Conservation (phyloP, 2,888 invertebrate species). For the Drosophila barbarae region DNA sequence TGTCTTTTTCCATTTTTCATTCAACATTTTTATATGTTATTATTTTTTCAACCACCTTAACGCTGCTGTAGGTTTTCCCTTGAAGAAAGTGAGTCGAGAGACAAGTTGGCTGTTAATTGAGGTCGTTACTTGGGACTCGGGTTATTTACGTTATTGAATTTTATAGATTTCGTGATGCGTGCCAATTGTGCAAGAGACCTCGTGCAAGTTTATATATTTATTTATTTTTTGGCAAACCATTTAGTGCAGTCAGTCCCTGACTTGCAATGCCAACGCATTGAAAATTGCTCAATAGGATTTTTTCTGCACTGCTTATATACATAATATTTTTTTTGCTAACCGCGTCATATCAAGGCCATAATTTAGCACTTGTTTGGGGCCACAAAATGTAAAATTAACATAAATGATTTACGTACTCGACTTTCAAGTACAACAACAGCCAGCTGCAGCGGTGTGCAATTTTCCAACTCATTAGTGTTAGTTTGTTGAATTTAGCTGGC, state of each 20-base stretch:
- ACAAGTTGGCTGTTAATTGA: conserved; percentile 50
- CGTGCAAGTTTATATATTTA: conserved; percentile 12
- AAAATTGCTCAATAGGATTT: conserved; percentile 47
- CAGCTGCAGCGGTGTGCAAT: conserved; percentile 46
- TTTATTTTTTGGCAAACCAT: conserved; percentile 52
- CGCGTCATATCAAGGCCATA: conserved; percentile 51
- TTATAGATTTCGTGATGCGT: conserved; percentile 52
- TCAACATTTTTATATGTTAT: conserved; percentile 21
- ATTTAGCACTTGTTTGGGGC: conserved; percentile 55
- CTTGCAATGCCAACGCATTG: conserved; percentile 57
- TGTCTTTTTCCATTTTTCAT: conserved; percentile 30
- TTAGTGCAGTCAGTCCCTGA: conserved; percentile 65
- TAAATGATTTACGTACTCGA: conserved; percentile 65
- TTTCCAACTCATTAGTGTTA: conserved; percentile 63
- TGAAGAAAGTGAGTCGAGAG: conserved; percentile 57
- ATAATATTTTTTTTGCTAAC: neutral
- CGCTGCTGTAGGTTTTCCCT: conserved; percentile 46
- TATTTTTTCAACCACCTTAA: conserved; percentile 13
- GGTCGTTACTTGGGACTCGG: conserved; percentile 45
- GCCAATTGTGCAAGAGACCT: conserved; percentile 47
- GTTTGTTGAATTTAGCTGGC: conserved; percentile 41
- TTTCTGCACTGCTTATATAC: conserved; percentile 19
- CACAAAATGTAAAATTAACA: conserved; percentile 49
- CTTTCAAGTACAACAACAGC: conserved; percentile 39
- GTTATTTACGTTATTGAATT: conserved; percentile 44